Base-by-base conservation (phyloP, 2,113 vertebrate genomes). In the Halcyon malimbica region DNA sequence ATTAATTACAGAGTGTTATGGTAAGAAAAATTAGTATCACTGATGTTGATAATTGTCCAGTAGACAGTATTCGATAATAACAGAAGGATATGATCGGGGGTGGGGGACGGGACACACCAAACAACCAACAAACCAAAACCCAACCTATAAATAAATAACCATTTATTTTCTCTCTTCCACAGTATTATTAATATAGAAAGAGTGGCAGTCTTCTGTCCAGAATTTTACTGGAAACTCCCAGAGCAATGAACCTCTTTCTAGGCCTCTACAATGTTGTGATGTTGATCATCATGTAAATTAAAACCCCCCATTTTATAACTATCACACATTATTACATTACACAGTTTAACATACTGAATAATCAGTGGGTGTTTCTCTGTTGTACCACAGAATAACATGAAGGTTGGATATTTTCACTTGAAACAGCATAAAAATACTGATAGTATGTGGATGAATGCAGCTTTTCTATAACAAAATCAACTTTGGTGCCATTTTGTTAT, bases 401-500 rank as follows among this genome's bases (percentile, higher is more conserved):
- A 92, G 39, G 41, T 24, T 84, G 33, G 75, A 37, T 51, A 17
- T 37, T 48, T 85, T 57, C 64, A 11, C 93, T 94, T 90, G 90
- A 87, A 96, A 86, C 83, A 5, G 15, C 71, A 23, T 83, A 50
- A 69, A 89, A 85, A 90, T 82, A 62, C 42, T 69, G 9, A 5
- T 15, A 65, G 67, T 71, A 74, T 88, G 76, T 76, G 67, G 60
- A 89, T 69, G 78, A 92, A 80, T 51, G 16, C 25, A 85, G 75
- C 42, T 81, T 83, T 91, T 60, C 68, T 88, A 3, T 13, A 95
- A 57, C 13, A 69, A 95, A 96, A 87, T 84, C 51, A 95, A 94
- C 88, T 95, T 97, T 54, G 42, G 57, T 95, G 60, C 86, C 64
- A 50, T 96, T 94, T 92, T 53, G 65, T 87, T 97, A 79, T 87